phyloP scores from a whole-genome alignment of 2,888 invertebrate genomes.

The Scaptomyza caliginosa region DNA sequence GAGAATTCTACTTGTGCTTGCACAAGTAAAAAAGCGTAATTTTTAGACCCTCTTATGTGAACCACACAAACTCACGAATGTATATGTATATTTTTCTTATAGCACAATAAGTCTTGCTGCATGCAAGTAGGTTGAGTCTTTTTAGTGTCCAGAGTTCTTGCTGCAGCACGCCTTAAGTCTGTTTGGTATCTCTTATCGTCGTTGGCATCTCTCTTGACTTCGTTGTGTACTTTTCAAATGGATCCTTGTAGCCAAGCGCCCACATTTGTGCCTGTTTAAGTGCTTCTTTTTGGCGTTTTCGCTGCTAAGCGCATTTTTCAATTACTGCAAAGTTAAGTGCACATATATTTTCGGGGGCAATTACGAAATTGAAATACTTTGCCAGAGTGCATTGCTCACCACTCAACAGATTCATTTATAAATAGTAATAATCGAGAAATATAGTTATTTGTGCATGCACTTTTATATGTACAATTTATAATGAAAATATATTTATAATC shows the following conservation, averaged over 20 bases:
- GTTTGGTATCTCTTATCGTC: constrained; percentile 49
- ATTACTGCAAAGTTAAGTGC: constrained; percentile 50
- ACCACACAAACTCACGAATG: neutral
- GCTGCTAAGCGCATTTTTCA: constrained; percentile 56
- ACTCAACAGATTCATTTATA: constrained; percentile 8
- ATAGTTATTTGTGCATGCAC: neutral
- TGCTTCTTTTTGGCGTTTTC: constrained; percentile 38
- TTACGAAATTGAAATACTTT: constrained; percentile 60
- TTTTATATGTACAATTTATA: neutral
- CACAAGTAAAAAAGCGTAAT: constrained; percentile 13
- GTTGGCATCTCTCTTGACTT: constrained; percentile 26
- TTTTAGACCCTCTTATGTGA: constrained; percentile 17
- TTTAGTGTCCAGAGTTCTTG: constrained; percentile 11
- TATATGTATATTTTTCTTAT: constrained; percentile 22
- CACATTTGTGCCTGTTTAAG: constrained; percentile 31
- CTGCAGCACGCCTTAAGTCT: constrained; percentile 25
- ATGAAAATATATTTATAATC: neutral
- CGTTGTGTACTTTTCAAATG: constrained; percentile 45
- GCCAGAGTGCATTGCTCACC: constrained; percentile 28
- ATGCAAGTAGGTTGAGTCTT: constrained; percentile 15
- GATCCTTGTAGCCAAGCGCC: constrained; percentile 33
- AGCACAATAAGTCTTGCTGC: constrained; percentile 16
- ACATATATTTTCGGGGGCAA: constrained; percentile 49
- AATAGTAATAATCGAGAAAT: neutral
- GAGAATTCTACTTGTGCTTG: constrained; percentile 17